phyloP scores from a whole-genome alignment of 2,888 invertebrate genomes.

The Dendrolimus houi region DNA sequence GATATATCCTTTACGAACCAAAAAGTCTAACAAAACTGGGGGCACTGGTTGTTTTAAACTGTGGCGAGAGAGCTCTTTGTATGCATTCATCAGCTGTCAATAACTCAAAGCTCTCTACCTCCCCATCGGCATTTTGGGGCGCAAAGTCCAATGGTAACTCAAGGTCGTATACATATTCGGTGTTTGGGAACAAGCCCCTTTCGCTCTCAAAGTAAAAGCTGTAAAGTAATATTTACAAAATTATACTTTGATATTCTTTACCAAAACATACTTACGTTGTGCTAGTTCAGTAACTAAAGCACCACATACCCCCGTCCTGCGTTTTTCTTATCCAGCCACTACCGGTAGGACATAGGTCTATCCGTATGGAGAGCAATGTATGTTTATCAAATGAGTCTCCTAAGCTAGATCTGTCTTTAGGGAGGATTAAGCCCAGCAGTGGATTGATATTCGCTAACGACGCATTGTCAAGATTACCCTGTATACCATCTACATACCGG shows the following conservation, averaged over 20 bases:
- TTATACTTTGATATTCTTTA: not conserved
- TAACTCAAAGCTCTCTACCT: slow-evolving; percentile 93
- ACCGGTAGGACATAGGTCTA: too few relatives aligned
- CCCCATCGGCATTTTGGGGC: slow-evolving; percentile 95
- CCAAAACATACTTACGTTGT: not conserved
- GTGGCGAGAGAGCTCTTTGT: slow-evolving; percentile 86
- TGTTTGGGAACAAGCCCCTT: slow-evolving; percentile 94
- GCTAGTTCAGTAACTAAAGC: too few relatives aligned
- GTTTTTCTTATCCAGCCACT: too few relatives aligned
- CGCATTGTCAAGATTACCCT: too few relatives aligned
- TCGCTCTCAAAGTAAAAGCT: slow-evolving; percentile 95
- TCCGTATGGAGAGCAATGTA: too few relatives aligned
- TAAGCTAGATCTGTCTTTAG: too few relatives aligned
- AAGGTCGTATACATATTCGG: slow-evolving; percentile 94
- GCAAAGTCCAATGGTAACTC: slow-evolving; percentile 92
- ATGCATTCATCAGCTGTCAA: slow-evolving; percentile 89
- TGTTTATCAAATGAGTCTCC: too few relatives aligned
- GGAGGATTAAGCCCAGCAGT: too few relatives aligned
- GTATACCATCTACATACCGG: too few relatives aligned
- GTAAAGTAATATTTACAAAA: slow-evolving; percentile 25
- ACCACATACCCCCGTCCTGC: too few relatives aligned
- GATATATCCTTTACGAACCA: slow-evolving; percentile 92
- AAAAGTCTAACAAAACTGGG: slow-evolving; percentile 94
- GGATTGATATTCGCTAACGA: too few relatives aligned
- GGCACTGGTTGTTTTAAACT: slow-evolving; percentile 96